phyloP scores from a whole-genome alignment of 2,113 vertebrate species.

The Climacteris rufus region DNA sequence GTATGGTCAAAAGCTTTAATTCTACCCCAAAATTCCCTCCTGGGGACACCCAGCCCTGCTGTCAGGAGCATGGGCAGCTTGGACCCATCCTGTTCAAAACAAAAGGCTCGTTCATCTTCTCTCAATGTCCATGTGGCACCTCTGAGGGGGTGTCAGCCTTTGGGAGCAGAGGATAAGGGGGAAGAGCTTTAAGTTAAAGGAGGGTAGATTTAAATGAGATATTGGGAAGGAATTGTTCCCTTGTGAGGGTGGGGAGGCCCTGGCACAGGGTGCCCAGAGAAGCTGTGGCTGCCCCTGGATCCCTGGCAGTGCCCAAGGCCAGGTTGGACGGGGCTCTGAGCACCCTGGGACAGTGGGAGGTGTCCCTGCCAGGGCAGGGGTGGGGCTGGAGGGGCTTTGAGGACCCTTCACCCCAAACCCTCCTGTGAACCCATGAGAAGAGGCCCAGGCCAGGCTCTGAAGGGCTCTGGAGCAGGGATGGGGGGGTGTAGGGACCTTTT shows the following conservation, averaged over 20 bases:
- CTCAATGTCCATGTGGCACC: not conserved
- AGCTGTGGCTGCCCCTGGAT: not conserved
- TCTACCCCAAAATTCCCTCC: not conserved
- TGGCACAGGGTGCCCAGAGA: not conserved
- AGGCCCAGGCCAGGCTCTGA: not conserved
- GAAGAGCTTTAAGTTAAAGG: not conserved
- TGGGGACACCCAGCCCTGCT: not conserved
- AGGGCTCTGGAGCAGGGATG: not conserved
- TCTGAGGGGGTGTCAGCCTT: not conserved
- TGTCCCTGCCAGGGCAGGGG: not conserved
- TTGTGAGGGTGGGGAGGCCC: not conserved
- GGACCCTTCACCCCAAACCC: not conserved
- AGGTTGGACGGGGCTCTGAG: not conserved
- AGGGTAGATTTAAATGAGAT: not conserved
- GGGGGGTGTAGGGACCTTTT: not conserved
- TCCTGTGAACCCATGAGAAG: fast-evolving
- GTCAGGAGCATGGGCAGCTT: not conserved
- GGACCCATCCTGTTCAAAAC: not conserved
- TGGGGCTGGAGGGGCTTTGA: fast-evolving
- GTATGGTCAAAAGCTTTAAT: not conserved
- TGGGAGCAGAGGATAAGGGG: not conserved
- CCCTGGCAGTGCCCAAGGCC: not conserved
- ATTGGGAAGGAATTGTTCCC: not conserved
- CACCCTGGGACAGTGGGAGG: not conserved
- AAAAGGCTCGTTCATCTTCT: not conserved